Percentiles rank a stretch among this genome's conserved stretches.
Conservation (phyloP, 2,888 invertebrate genomes). For the Drosophila fulvimacula region DNA sequence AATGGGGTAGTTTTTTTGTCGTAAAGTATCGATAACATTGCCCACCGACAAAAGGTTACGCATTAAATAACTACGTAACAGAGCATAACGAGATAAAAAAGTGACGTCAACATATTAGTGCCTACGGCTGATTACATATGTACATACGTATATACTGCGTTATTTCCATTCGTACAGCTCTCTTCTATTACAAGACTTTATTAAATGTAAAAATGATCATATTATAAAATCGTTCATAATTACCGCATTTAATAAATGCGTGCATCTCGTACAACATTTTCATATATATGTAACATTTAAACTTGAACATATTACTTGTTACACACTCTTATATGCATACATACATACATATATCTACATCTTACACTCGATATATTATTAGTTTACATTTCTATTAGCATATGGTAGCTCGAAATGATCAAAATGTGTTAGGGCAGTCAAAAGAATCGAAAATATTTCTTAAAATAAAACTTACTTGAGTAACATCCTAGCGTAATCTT, state of each 20-base stretch:
- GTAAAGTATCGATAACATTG: background rate
- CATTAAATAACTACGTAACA: background rate
- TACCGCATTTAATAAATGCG: conserved; percentile 25
- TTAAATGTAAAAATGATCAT: conserved; percentile 44
- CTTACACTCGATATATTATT: conserved; percentile 26
- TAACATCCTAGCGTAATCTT: conserved; percentile 36
- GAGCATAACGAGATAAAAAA: background rate
- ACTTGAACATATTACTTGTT: conserved; percentile 49
- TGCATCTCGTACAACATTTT: conserved; percentile 38
- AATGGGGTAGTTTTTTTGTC: rapidly evolving
- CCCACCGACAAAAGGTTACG: background rate
- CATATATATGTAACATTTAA: conserved; percentile 55
- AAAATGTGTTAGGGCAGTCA: conserved; percentile 47
- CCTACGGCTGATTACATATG: background rate
- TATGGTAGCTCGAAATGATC: conserved; percentile 33
- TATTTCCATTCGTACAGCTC: background rate
- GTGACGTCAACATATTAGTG: background rate
- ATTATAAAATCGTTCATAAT: conserved; percentile 39
- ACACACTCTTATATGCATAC: conserved; percentile 5
- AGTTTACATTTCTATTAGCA: conserved; percentile 35
- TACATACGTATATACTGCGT: no score
- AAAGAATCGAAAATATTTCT: conserved; percentile 24
- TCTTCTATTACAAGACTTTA: conserved; percentile 39
- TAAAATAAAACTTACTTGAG: conserved; percentile 14
- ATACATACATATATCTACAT: conserved; percentile 11